phyloP scores from a whole-genome alignment of 2,797 vertebrate species.

The Phrynocephalus forsythii region DNA sequence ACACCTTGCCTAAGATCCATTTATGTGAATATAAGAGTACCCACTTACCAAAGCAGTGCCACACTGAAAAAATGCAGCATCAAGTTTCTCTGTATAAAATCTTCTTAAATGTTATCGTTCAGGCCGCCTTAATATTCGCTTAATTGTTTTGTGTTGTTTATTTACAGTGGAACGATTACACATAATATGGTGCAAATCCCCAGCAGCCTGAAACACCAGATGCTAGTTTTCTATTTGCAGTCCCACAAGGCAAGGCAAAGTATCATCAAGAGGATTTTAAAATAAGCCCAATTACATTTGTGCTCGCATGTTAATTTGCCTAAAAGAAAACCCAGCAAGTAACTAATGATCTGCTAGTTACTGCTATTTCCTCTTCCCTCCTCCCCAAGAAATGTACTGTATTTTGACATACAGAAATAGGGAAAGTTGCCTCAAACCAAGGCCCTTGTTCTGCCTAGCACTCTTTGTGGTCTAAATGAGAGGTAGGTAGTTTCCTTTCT shows the following conservation, averaged over 20 bases:
- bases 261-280: conserved; percentile 77
- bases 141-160: conserved; percentile 81
- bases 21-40: neutral
- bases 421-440: neutral
- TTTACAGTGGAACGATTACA: conserved; percentile 80
- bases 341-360: conserved; percentile 72
- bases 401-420: conserved; percentile 22
- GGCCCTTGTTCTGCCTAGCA: neutral
- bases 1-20: conserved; percentile 28
- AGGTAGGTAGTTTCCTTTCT: neutral
- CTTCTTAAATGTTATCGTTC: conserved; percentile 62
- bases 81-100: conserved; percentile 37
- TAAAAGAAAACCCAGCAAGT: conserved; percentile 74
- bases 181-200: conserved; percentile 78
- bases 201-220: conserved; percentile 79
- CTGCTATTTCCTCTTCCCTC: conserved; percentile 56
- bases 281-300: conserved; percentile 80
- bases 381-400: conserved; percentile 5
- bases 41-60: neutral
- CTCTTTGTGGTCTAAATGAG: neutral
- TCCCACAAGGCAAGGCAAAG: conserved; percentile 77
- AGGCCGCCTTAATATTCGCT: conserved; percentile 76
- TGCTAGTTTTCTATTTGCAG: conserved; percentile 75
- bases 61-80: neutral
- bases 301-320: conserved; percentile 77